These are phyloP conservation scores for Dasysyrphus tricinctus DNA, from an alignment of 2,888 invertebrate species.

Conservation along the genomic window DNA sequence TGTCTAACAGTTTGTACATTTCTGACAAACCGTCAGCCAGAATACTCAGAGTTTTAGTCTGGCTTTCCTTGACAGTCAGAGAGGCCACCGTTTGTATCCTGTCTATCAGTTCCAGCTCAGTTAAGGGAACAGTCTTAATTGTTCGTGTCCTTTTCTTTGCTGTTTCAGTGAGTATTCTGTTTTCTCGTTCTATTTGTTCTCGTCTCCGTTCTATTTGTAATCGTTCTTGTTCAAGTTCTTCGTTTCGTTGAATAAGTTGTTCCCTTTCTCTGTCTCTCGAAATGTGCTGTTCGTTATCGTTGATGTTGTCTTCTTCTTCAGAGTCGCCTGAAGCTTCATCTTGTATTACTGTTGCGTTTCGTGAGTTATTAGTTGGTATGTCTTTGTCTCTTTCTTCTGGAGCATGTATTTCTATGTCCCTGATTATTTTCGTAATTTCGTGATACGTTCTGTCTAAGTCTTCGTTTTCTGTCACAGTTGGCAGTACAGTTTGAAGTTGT, in stretches of 20 bases:
- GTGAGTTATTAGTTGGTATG: not conserved
- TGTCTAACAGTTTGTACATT: not conserved
- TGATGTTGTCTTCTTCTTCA: not conserved
- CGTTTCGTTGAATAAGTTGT: not conserved
- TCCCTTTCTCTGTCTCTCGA: not conserved
- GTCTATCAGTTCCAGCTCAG: not conserved
- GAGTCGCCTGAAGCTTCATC: not conserved
- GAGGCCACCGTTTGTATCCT: not conserved
- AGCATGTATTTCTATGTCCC: not conserved
- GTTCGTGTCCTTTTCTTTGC: not conserved
- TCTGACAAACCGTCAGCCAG: not conserved
- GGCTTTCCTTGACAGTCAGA: not conserved
- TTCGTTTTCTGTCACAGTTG: not conserved
- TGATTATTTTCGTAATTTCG: not conserved
- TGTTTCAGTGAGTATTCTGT: not conserved
- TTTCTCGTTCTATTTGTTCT: constrained; percentile 5
- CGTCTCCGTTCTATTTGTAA: not conserved
- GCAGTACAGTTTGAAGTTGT: not conserved
- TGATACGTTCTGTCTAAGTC: not conserved
- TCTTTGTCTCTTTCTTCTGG: not conserved
- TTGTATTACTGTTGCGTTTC: not conserved
- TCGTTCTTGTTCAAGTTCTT: not conserved
- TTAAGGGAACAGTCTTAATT: not conserved
- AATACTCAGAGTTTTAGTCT: not conserved
- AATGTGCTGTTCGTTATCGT: not conserved